Conservation (phyloP, 2,113 vertebrate genomes). For the Eptesicus fuscus region DNA sequence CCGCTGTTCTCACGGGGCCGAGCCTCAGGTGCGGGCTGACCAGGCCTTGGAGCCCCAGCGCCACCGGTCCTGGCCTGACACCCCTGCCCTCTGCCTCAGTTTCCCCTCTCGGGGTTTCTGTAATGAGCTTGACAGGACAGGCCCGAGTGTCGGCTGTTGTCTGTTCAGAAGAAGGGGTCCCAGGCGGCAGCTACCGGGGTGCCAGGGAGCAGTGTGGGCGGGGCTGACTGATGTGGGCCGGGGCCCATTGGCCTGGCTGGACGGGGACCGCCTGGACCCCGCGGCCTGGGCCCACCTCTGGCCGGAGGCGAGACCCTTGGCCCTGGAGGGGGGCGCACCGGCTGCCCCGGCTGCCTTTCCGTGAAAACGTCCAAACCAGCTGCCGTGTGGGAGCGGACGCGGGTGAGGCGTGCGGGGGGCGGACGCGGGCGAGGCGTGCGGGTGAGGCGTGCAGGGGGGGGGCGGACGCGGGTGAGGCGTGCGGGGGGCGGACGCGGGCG, state of each 20-base stretch:
- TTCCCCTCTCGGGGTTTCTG: neutral
- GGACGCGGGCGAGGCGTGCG: too few relatives aligned
- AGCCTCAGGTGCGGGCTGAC: neutral
- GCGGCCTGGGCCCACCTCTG: neutral
- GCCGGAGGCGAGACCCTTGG: neutral
- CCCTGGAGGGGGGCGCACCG: rapidly evolving
- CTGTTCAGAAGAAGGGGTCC: neutral
- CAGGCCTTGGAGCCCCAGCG: neutral
- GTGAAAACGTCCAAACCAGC: conserved; percentile 64
- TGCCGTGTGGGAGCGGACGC: too few relatives aligned
- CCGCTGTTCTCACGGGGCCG: neutral
- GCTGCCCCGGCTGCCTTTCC: conserved; percentile 54
- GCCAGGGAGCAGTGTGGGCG: neutral
- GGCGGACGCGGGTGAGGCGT: too few relatives aligned
- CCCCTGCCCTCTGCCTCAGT: neutral
- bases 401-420: too few relatives aligned
- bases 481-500: neutral
- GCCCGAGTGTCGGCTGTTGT: rapidly evolving
- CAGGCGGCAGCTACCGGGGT: rapidly evolving
- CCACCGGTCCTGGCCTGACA: rapidly evolving
- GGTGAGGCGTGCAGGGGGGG: too few relatives aligned
- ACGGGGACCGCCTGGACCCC: neutral
- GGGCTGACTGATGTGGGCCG: neutral
- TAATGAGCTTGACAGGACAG: too few relatives aligned
- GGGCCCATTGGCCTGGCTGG: too few relatives aligned